Percentiles rank a stretch among this genome's conserved stretches.
These are phyloP conservation scores for Daubentonia madagascariensis DNA, from an alignment of 2,113 vertebrate species.

Conservation along the genomic window DNA sequence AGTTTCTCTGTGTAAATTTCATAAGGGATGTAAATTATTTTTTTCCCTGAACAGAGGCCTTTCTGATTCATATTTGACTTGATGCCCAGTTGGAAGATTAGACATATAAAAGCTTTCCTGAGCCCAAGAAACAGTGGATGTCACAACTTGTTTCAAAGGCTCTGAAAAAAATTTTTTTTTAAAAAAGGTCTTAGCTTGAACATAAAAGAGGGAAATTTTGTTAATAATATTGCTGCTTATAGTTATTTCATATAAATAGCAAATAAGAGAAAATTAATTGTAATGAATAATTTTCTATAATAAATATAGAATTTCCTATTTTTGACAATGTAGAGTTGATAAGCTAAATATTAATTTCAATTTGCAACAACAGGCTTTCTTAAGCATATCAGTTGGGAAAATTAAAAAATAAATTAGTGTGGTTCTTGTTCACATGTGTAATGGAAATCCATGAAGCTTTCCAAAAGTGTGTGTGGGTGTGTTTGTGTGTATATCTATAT, in stretches of 20 bases:
- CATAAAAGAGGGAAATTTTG: slow-evolving; percentile 54
- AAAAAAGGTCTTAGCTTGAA: slow-evolving; percentile 58
- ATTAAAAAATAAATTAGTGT: neutral
- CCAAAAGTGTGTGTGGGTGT: neutral
- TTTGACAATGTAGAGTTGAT: neutral
- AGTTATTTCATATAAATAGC: slow-evolving; percentile 45
- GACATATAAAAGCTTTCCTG: slow-evolving; percentile 78
- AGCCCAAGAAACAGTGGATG: slow-evolving; percentile 53
- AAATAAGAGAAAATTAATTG: slow-evolving; percentile 25
- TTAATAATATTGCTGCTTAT: slow-evolving; percentile 28
- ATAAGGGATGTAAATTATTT: slow-evolving; percentile 72
- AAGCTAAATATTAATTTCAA: neutral
- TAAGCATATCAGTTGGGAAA: neutral
- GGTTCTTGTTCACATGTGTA: neutral
- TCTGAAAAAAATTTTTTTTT: neutral
- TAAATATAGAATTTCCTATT: slow-evolving; percentile 29
- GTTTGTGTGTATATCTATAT: neutral
- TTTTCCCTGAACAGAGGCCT: slow-evolving; percentile 56
- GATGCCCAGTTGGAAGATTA: slow-evolving; percentile 81
- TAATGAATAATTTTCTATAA: slow-evolving; percentile 33
- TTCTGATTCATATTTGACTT: slow-evolving; percentile 85
- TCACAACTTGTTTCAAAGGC: slow-evolving; percentile 80
- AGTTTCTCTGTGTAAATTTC: slow-evolving; percentile 78
- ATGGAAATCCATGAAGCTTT: neutral
- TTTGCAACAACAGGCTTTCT: neutral